A percentile compares a stretch with the other conserved stretches of the same genome.
phyloP scores from a whole-genome alignment of 2,888 invertebrate species.

The Campopleginae sp. region DNA sequence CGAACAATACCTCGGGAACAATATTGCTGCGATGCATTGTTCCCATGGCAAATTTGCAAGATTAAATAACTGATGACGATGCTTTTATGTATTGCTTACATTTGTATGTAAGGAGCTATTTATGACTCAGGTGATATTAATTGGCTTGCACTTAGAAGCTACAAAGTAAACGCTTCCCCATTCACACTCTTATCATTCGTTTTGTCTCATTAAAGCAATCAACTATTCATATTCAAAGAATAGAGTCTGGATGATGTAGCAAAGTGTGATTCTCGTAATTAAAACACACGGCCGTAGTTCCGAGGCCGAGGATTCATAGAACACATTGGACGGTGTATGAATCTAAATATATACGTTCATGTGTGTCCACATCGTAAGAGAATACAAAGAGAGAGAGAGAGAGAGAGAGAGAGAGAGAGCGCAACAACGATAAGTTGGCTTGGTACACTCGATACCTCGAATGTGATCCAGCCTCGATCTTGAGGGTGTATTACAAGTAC shows the following conservation, averaged over 20 bases:
- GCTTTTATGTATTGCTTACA: not conserved
- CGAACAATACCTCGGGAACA: not conserved
- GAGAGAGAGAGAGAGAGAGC: slow-evolving; percentile 31
- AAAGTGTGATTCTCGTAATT: slow-evolving; percentile 51
- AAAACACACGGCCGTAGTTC: slow-evolving; percentile 13
- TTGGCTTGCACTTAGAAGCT: not conserved
- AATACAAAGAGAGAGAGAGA: slow-evolving; percentile 44
- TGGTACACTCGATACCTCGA: slow-evolving; percentile 68
- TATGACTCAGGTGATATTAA: not conserved
- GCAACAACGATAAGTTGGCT: slow-evolving; percentile 57
- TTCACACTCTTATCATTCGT: not conserved
- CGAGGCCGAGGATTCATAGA: slow-evolving; percentile 41
- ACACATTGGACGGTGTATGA: slow-evolving; percentile 20
- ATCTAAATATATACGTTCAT: slow-evolving; percentile 4
- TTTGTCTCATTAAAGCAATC: not conserved
- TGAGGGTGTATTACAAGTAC: slow-evolving; percentile 50
- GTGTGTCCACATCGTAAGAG: not conserved
- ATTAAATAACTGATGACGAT: not conserved
- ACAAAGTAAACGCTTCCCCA: not conserved
- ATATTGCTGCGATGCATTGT: not conserved
- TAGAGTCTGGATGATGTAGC: slow-evolving; percentile 49
- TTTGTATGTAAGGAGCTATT: not conserved
- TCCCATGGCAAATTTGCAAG: not conserved
- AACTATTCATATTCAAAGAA: slow-evolving; percentile 22
- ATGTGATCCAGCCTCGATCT: slow-evolving; percentile 61